phyloP scores from a whole-genome alignment of 2,797 vertebrate genomes.

The Eurystomus glaucurus region DNA sequence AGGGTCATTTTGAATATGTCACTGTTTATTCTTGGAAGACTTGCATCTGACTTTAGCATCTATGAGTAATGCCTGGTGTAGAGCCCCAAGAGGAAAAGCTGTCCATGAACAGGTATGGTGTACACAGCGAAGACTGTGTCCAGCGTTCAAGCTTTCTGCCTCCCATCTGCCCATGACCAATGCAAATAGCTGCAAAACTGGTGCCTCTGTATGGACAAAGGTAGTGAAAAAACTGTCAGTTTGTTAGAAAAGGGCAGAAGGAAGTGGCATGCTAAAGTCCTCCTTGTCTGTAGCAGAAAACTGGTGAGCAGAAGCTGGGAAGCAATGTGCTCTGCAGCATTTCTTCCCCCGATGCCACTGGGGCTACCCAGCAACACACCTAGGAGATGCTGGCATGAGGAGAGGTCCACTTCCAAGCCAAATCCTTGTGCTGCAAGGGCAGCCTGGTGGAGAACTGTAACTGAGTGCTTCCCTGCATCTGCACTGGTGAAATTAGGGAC shows the following conservation, averaged over 20 bases:
- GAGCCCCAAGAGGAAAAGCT: neutral
- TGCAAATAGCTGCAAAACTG: neutral
- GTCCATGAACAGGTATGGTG: neutral
- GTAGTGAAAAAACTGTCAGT: neutral
- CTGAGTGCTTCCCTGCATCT: neutral
- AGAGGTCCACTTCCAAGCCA: neutral
- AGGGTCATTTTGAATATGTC: neutral
- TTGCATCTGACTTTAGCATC: neutral
- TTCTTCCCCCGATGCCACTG: neutral
- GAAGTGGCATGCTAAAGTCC: rapidly evolving
- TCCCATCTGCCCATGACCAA: neutral
- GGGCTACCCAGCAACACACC: neutral
- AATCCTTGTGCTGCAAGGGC: neutral
- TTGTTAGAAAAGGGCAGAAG: neutral
- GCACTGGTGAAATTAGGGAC: neutral
- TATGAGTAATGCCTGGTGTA: neutral
- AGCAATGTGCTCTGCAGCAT: neutral
- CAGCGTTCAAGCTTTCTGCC: neutral
- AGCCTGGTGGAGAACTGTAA: neutral
- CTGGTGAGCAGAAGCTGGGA: neutral
- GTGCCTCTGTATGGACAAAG: neutral
- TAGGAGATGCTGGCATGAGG: neutral
- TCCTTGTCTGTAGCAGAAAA: neutral
- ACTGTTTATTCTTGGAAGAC: neutral
- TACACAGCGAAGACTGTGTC: neutral